Conservation (phyloP, 2,113 vertebrate genomes). For the Meleagris gallopavo region DNA sequence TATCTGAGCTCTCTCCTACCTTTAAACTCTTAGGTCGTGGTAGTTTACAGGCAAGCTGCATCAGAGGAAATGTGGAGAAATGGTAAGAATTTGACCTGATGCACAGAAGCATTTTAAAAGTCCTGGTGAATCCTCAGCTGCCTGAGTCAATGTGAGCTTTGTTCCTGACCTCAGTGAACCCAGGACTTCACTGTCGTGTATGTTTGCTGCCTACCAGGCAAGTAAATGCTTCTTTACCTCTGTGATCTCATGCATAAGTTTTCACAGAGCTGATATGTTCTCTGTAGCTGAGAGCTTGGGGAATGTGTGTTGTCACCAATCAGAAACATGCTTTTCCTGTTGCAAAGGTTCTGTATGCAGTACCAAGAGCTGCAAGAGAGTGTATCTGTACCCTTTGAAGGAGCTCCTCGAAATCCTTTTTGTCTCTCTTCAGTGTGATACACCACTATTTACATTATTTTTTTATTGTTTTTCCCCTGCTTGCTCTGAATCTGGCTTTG, state of each 20-base stretch:
- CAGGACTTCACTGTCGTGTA: background rate
- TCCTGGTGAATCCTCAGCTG: background rate
- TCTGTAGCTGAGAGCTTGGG: background rate
- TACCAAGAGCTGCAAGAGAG: constrained; percentile 6
- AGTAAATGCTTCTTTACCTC: background rate
- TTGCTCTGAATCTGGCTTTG: background rate
- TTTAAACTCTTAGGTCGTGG: background rate
- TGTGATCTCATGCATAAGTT: background rate
- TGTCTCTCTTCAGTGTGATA: background rate
- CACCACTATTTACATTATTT: constrained; percentile 1
- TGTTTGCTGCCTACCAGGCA: background rate
- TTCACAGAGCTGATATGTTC: background rate
- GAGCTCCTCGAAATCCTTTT: background rate
- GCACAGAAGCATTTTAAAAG: background rate
- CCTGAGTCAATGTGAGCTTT: rapidly evolving
- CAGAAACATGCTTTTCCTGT: constrained; percentile 39
- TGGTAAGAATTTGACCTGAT: background rate
- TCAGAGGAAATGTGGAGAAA: background rate
- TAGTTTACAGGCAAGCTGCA: background rate
- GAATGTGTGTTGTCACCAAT: background rate
- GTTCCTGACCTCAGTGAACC: background rate
- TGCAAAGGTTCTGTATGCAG: background rate
- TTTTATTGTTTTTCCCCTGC: background rate
- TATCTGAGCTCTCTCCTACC: background rate
- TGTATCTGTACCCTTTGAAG: constrained; percentile 6